phyloP scores from a whole-genome alignment of 2,888 invertebrate genomes.

The Notodonta ziczac region DNA sequence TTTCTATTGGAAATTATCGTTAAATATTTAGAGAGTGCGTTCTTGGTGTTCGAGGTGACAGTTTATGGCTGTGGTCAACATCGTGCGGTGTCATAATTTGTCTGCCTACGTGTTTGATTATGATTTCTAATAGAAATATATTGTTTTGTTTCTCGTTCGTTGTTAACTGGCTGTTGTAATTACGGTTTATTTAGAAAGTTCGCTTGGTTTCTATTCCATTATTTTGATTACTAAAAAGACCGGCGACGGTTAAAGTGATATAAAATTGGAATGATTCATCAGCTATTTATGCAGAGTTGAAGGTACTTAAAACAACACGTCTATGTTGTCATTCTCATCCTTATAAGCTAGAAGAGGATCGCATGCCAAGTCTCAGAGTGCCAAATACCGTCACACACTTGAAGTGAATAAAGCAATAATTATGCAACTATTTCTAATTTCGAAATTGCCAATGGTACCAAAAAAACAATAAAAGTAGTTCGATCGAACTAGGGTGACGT shows the following conservation, averaged over 20 bases:
- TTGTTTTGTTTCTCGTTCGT: background rate
- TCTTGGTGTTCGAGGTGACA: slow-evolving; percentile 29
- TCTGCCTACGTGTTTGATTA: slow-evolving; percentile 5
- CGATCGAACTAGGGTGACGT: no score
- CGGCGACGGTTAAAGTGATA: no score
- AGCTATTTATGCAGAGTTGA: background rate
- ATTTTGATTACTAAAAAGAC: background rate
- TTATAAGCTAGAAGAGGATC: background rate
- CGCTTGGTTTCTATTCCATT: background rate
- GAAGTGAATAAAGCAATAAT: no score
- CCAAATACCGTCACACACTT: background rate
- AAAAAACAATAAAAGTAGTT: no score
- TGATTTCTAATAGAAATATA: slow-evolving; percentile 2
- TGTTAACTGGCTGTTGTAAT: background rate
- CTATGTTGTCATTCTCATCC: background rate
- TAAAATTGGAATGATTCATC: background rate
- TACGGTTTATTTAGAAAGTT: background rate
- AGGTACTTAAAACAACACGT: no score
- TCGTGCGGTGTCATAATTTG: slow-evolving; percentile 4
- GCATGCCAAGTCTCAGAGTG: background rate
- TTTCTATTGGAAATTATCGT: slow-evolving; percentile 30
- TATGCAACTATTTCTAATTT: no score
- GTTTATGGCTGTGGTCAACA: slow-evolving; percentile 25
- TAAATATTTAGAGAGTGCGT: slow-evolving; percentile 30
- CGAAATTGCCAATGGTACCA: no score